These are phyloP conservation scores for Pimpla rufipes DNA, from an alignment of 2,888 invertebrate genomes.

Conservation along the genomic window DNA sequence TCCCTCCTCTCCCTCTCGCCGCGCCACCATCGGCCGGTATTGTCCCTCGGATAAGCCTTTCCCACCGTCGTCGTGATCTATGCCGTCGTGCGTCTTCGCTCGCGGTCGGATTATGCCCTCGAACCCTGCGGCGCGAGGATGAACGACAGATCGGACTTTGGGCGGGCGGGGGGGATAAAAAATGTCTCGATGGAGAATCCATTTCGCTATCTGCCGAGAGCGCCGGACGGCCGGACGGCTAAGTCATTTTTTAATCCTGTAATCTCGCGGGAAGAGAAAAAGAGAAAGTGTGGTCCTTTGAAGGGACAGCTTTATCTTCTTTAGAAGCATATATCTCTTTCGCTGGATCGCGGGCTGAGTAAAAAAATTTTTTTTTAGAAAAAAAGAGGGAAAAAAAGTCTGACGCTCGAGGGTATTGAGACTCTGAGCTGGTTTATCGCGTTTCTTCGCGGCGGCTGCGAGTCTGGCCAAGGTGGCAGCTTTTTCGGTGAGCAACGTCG, in stretches of 20 bases:
- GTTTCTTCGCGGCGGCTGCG: not conserved
- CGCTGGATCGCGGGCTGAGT: not conserved
- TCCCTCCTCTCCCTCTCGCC: no score
- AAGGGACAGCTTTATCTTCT: not conserved
- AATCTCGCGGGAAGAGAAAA: not conserved
- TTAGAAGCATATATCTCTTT: not conserved
- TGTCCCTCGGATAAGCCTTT: conserved; percentile 16
- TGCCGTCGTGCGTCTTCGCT: conserved; percentile 1
- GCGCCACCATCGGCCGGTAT: conserved; percentile 19
- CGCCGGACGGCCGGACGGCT: not conserved
- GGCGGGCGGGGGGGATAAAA: not conserved
- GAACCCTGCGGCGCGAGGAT: not conserved
- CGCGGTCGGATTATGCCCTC: not conserved
- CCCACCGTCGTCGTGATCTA: not conserved
- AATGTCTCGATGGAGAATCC: not conserved
- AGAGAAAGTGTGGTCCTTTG: not conserved
- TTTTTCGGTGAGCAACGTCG: not conserved
- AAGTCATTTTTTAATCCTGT: not conserved
- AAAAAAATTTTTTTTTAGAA: not conserved
- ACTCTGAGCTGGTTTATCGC: not conserved
- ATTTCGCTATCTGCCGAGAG: not conserved
- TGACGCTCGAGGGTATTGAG: not conserved
- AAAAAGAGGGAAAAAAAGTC: not conserved
- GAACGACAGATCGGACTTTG: not conserved
- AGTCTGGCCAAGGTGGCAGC: not conserved